phyloP scores from a whole-genome alignment of 2,888 invertebrate genomes.

The Prosapia bicincta region DNA sequence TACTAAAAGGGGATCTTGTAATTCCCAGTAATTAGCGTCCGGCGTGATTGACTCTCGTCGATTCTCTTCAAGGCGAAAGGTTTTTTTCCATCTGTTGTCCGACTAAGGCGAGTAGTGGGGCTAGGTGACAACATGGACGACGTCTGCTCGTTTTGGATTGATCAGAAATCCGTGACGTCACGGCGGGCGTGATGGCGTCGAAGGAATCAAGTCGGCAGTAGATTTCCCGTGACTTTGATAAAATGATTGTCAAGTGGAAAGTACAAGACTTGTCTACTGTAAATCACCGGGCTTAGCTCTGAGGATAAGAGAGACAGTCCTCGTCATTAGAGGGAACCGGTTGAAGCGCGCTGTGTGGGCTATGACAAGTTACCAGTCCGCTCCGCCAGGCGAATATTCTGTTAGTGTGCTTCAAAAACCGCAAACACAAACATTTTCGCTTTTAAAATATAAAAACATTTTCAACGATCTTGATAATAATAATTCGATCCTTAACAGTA shows the following conservation, averaged over 20 bases:
- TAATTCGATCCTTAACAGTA: too few species aligned
- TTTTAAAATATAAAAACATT: too few species aligned
- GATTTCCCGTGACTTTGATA: constrained; percentile 25
- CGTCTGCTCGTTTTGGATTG: neutral
- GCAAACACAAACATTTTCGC: too few species aligned
- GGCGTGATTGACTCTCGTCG: constrained; percentile 8
- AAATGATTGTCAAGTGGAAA: constrained; percentile 26
- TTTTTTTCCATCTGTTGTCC: neutral
- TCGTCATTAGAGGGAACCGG: constrained; percentile 25
- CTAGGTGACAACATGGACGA: neutral
- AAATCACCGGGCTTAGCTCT: constrained; percentile 18
- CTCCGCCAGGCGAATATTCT: neutral
- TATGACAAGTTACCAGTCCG: constrained; percentile 17
- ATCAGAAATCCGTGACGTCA: constrained; percentile 5
- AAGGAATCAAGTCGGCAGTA: constrained; percentile 2
- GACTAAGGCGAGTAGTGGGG: neutral
- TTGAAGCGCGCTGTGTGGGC: constrained; percentile 22
- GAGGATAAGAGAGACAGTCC: constrained; percentile 24
- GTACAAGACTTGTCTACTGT: constrained; percentile 26
- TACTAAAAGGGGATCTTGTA: constrained; percentile 6
- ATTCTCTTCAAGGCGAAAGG: neutral
- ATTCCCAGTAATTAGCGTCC: constrained; percentile 1
- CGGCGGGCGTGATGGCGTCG: constrained; percentile 18
- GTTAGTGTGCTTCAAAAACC: too few species aligned
- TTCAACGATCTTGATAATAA: too few species aligned